Conservation (phyloP, 2,797 vertebrate species). For the Dermochelys coriacea region DNA sequence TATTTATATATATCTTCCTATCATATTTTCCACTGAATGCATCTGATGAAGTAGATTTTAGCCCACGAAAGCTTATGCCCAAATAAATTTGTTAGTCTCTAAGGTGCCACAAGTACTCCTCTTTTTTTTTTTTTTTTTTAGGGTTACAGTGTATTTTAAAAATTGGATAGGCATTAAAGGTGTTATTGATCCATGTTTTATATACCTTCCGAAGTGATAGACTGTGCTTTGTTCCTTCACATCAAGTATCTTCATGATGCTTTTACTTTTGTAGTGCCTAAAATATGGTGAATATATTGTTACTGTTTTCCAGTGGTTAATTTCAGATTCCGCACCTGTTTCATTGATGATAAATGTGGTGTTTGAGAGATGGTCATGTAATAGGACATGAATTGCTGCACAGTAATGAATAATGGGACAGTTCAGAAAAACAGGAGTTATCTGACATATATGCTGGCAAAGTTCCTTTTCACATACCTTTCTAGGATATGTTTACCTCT, state of each 20-base stretch:
- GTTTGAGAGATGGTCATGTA: fast-evolving
- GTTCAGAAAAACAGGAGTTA: fast-evolving
- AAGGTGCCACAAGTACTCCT: too few relatives aligned
- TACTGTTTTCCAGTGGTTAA: neutral
- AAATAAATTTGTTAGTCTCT: too few relatives aligned
- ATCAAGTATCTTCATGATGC: fast-evolving
- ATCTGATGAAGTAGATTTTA: too few relatives aligned
- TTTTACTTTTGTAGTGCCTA: fast-evolving
- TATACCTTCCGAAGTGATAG: neutral
- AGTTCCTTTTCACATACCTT: fast-evolving
- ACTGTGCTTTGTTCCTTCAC: neutral
- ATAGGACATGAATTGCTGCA: fast-evolving
- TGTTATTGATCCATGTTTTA: neutral
- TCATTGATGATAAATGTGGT: fast-evolving
- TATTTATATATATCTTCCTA: too few relatives aligned
- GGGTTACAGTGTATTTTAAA: neutral
- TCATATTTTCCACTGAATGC: too few relatives aligned
- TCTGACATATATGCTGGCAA: fast-evolving
- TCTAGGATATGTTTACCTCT: fast-evolving
- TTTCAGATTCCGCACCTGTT: fast-evolving
- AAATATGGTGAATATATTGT: fast-evolving
- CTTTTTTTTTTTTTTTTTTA: too few relatives aligned
- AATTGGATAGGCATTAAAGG: fast-evolving
- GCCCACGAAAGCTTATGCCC: too few relatives aligned
- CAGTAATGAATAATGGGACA: fast-evolving